Base-by-base conservation (phyloP, 2,797 vertebrate species). In the Leucoraja ocellata region DNA sequence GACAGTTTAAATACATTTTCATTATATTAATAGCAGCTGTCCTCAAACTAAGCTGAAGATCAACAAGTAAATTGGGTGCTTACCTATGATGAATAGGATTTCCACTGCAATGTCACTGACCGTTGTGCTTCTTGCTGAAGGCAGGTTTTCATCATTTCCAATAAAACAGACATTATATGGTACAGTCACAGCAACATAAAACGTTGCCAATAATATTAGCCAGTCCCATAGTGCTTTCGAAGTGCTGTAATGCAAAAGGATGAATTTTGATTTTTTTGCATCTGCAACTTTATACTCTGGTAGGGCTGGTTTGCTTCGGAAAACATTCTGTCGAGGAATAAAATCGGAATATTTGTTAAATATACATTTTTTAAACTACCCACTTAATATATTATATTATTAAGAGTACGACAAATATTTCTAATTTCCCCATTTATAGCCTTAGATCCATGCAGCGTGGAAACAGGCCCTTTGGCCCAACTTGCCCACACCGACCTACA, bases 161-260 rank as follows among this genome's bases (percentile, higher is more conserved):
- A 99, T 99, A 96, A 99, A 99, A 94, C 98, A 99, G 93, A 99
- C 99, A 11, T 99, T 99, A 95, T 99, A 99, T 94, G 98, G 99
- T 95, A 99, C 99, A 9, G 99, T 99, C 95, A 99, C 98, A 10
- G 99, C 99, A 65, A 99, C 98, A 95, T 99, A 99, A 96, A 99
- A 99, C 74, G 98, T 99, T 93, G 99, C 99, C 90, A 99, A 95
- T 93, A 99, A 96, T 95, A 99, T 99, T 94, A 99, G 96, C 99
- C 98, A 99, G 95, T 99, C 99, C 99, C 99, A 99, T 93, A 98
- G 98, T 8, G 99, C 98, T 97, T 99, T 99, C 94, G 98, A 98
- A 93, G 98, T 98, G 96, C 98, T 99, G 96, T 98, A 99, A 97
- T 99, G 99, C 94, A 99, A 97, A 94, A 99, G 95, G 96, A 99